Base-by-base conservation (phyloP, 2,888 invertebrate genomes). In the Smittia aterrima region DNA sequence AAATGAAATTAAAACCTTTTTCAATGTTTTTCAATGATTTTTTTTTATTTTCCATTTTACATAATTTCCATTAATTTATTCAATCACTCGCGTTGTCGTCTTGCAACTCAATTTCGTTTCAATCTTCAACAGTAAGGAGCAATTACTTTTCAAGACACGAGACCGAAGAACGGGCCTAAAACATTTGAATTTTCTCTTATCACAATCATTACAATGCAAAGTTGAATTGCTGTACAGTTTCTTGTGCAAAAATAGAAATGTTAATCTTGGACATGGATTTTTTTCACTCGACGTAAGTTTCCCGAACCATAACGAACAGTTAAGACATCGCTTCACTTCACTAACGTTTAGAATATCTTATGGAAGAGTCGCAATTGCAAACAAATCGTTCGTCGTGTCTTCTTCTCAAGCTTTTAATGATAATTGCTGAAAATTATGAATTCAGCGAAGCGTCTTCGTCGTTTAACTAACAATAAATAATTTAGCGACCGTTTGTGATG, bases 171-270 rank as follows among this genome's bases (percentile, higher is more conserved):
- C 32, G 9, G 32, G n/a, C n/a, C n/a, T 32, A 13, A 47, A 47
- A 47, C 2, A 11, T 47, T 47, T 47, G 3, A 47, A n/a, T 47
- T 38, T 38, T 11, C 16, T 47, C 11, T 47, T 47, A 47, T 47
- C 47, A 47, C 47, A 47, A 47, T 11, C 16, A 47, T n/a, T n/a
- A 47, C 11, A 3, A 47, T n/a, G 47, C 47, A 47, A 47, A 47
- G 16, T 47, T n/a, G 47, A 47, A 13, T 47, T 47, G 47, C 47
- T 47, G 47, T 47, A 47, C 47, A 47, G 47, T 47, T 47, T 47
- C 16, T 47, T 47, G 47, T 47, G 47, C 47, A 47, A 47, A 47
- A 47, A 47, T 47, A 47, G 47, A 47, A 47, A 47, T 47, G 11
- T 47, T 11, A 47, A 47, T 47, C 16, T 47, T 47, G 47, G 16